Evolutionary conservation across 2,797 vertebrate species (phyloP).

Genomic region (Meriones psammophilus): DNA sequence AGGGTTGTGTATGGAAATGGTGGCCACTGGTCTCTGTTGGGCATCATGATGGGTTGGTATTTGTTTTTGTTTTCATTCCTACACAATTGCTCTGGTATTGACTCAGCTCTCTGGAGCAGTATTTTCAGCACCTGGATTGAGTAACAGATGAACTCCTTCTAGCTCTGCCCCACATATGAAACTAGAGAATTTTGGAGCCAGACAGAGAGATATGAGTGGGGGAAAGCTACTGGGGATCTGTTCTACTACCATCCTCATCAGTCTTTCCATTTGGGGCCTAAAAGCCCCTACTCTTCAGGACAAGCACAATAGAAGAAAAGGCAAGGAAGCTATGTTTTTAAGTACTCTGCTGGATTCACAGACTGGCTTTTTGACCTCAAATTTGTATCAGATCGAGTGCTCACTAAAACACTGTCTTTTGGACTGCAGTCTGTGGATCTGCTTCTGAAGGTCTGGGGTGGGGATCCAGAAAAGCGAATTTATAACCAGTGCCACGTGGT

Average conservation of each 20-base stretch:
- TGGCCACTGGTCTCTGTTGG: neutral
- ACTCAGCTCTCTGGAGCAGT: neutral
- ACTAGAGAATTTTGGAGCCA: constrained; percentile 19
- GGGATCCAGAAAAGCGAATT: neutral
- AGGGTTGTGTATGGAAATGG: neutral
- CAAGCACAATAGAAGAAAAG: neutral
- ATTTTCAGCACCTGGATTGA: neutral
- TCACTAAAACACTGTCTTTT: neutral
- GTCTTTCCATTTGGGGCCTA: neutral
- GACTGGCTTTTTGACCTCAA: neutral
- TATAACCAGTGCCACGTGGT: neutral
- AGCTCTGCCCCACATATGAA: neutral
- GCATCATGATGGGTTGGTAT: neutral
- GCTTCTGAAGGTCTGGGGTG: neutral
- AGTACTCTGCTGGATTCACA: neutral
- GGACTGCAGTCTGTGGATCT: neutral
- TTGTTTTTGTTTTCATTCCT: neutral
- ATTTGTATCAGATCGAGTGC: neutral
- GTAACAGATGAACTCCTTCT: constrained; percentile 15
- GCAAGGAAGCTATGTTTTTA: neutral
- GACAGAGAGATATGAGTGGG: neutral
- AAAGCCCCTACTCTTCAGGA: neutral
- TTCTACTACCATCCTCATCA: neutral
- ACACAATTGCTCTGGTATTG: neutral
- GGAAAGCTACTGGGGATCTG: constrained; percentile 5